Conservation (phyloP, 2,113 vertebrate species). For the Stictonetta naevosa region DNA sequence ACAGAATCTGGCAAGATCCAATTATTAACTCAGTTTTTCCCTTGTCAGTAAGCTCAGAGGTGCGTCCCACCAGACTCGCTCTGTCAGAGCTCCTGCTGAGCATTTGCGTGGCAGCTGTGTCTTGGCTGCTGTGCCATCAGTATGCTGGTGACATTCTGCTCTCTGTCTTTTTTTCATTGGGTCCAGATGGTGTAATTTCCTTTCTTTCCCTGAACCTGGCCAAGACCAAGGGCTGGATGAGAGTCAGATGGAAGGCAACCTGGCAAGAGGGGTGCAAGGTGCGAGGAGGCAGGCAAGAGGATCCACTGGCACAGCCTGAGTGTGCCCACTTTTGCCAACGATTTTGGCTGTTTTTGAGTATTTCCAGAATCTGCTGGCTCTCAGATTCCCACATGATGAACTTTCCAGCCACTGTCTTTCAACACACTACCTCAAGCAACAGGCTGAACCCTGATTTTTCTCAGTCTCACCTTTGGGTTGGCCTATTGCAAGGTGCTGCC, state of each 20-base stretch:
- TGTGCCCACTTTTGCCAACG: neutral
- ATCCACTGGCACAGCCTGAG: neutral
- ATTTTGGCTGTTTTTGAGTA: neutral
- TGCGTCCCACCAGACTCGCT: neutral
- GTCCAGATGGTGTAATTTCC: slow-evolving; percentile 24
- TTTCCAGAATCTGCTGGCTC: neutral
- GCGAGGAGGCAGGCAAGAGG: neutral
- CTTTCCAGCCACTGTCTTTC: neutral
- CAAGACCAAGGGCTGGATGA: neutral
- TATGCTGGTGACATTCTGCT: slow-evolving; percentile 17
- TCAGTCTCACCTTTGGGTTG: neutral
- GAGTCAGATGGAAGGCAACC: neutral
- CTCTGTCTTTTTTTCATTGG: neutral
- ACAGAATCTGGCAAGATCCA: slow-evolving; percentile 16
- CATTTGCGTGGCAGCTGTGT: neutral
- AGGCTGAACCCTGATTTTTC: neutral
- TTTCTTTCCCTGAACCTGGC: neutral
- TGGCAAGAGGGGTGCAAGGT: neutral
- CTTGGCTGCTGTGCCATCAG: neutral
- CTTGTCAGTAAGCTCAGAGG: neutral
- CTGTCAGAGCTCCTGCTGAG: neutral
- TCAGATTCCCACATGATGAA: neutral
- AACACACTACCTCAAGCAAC: neutral
- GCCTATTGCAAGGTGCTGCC: neutral
- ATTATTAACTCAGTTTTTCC: slow-evolving; percentile 34